phyloP scores from a whole-genome alignment of 1,140 invertebrate genomes.

The Ditylenchus dipsaci region DNA sequence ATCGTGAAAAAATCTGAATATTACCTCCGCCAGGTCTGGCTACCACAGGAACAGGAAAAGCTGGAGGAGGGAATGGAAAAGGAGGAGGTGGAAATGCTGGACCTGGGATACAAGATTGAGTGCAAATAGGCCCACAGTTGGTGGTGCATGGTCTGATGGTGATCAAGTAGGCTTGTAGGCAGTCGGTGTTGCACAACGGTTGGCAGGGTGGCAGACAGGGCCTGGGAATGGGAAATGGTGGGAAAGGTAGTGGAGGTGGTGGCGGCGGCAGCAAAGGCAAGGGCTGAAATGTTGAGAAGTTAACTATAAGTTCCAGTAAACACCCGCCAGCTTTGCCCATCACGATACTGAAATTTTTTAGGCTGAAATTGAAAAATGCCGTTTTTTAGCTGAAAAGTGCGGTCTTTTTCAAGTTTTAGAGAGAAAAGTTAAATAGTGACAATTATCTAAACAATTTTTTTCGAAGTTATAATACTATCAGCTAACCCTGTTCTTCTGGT shows the following conservation, averaged over 20 bases:
- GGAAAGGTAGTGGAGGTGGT: neutral
- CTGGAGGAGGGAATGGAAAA: neutral
- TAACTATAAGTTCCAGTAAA: neutral
- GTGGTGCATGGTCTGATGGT: neutral
- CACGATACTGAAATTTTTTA: neutral
- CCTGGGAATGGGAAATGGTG: constrained; percentile 2
- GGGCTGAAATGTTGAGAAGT: neutral
- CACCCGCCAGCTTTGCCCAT: neutral
- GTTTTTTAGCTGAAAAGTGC: neutral
- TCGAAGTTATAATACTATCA: too few species aligned
- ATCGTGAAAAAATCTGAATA: too few species aligned
- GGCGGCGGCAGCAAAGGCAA: neutral
- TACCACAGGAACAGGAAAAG: neutral
- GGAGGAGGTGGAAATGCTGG: constrained; percentile 4
- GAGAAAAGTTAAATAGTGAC: too few species aligned
- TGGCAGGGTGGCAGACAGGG: constrained; percentile 4
- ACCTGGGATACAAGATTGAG: constrained; percentile 1
- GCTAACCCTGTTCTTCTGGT: too few species aligned
- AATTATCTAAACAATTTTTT: too few species aligned
- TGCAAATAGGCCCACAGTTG: neutral
- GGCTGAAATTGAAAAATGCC: neutral
- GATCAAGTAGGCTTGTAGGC: constrained; percentile 7
- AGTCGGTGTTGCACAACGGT: constrained; percentile 3
- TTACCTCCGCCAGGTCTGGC: neutral
- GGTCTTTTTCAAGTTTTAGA: neutral